Evolutionary conservation across 2,888 invertebrate genomes (phyloP).

Genomic region (Spatulosminthurus flaviceps): DNA sequence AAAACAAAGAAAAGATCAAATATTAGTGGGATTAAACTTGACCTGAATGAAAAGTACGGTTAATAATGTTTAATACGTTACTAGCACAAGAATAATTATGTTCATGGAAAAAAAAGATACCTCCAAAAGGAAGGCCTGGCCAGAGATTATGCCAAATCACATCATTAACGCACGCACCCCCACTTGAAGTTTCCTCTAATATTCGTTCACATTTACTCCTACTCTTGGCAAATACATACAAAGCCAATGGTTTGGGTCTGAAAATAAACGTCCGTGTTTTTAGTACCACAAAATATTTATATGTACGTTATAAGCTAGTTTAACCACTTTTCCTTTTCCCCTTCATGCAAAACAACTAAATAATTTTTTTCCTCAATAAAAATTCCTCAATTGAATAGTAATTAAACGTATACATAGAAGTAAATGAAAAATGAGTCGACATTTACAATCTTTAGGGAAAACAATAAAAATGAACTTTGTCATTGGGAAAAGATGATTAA

Average conservation of each 20-base stretch:
- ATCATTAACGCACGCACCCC: slow-evolving; percentile 86
- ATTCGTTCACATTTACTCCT: slow-evolving; percentile 72
- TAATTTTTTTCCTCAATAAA: too few relatives aligned
- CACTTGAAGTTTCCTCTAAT: slow-evolving; percentile 78
- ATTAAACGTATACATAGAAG: too few relatives aligned
- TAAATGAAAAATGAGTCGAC: too few relatives aligned
- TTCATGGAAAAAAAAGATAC: slow-evolving; percentile 67
- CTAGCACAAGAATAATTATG: neutral
- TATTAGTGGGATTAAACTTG: neutral
- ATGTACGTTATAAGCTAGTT: too few relatives aligned
- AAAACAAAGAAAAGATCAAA: neutral
- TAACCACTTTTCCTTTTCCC: too few relatives aligned
- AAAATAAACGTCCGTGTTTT: too few relatives aligned
- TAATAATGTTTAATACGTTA: neutral
- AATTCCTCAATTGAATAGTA: too few relatives aligned
- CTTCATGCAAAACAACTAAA: too few relatives aligned
- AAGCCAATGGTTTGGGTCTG: slow-evolving; percentile 88
- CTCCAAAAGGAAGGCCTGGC: slow-evolving; percentile 93
- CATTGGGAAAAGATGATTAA: too few relatives aligned
- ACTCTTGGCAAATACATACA: slow-evolving; percentile 84
- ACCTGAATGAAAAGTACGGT: neutral
- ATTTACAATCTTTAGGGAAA: too few relatives aligned
- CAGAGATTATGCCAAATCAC: slow-evolving; percentile 68
- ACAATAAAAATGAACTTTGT: too few relatives aligned
- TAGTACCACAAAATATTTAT: too few relatives aligned